Base-by-base conservation (phyloP, 2,888 invertebrate species). In the Eilema caniola region DNA sequence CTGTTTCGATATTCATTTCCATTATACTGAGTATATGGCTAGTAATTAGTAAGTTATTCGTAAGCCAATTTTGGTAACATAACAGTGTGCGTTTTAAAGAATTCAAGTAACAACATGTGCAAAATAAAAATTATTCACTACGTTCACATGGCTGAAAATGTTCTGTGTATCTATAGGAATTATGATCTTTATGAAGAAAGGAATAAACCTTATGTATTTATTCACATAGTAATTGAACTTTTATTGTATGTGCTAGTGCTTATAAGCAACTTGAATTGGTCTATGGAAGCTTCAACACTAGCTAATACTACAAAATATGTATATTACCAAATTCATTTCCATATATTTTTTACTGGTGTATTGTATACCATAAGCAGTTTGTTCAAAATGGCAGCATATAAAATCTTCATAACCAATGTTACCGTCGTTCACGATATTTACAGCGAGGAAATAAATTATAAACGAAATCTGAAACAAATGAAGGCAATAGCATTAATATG, bases 151-250 rank as follows among this genome's bases (percentile, higher is more conserved):
- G 11, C 28, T 23, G 67, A 67, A 28, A 67, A 61, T 47, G 5
- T 47, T 4, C 7, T 67, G 12, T 1, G 60, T 24, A 24, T 67
- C n/a, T 67, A 61, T 23, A 47, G 47, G 53, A 67, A 66, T n/a
- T 66, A 66, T 23, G 16, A n/a, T 1, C 59, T 37, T 41, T 60
- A 28, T 20, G 41, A 41, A 41, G 41, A n/a, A 25, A n/a, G 11
- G 28, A 24, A n/a, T 60, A 59, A 66, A 66, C 20, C 8, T 33
- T 14, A 41, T n/a, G 20, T 66, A 28, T 5, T 25, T 14, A 1
- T 59, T 59, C 23, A n/a, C 25, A n/a, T 60, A n/a, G 16, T 28
- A 8, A n/a, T 66, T 3, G 25, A 37, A 41, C n/a, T 59, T 25
- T 4, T 60, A 37, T 7, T 66, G 11, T 41, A 37, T 60, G 10